Conservation (phyloP, 2,113 vertebrate species). For the Scytalopus superciliaris region DNA sequence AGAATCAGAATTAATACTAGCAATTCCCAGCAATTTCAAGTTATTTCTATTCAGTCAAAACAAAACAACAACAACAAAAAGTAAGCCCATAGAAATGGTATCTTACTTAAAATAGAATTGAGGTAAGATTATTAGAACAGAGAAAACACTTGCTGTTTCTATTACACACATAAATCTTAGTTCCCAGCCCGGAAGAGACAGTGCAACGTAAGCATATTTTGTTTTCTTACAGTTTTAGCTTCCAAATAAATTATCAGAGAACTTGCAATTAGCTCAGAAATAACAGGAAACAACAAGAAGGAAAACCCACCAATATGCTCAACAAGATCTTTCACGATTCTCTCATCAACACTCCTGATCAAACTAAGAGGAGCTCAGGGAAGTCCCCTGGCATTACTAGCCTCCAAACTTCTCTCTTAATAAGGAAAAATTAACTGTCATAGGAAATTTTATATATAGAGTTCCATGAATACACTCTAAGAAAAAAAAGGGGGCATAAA, state of each 20-base stretch:
- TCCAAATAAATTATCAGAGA: slow-evolving; percentile 37
- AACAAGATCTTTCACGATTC: background rate
- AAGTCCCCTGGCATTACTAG: background rate
- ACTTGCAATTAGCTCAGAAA: slow-evolving; percentile 45
- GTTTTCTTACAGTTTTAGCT: slow-evolving; percentile 3
- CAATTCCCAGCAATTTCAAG: background rate
- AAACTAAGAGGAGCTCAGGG: background rate
- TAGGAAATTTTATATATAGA: background rate
- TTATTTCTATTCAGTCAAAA: background rate
- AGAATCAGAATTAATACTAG: background rate
- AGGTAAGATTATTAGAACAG: background rate
- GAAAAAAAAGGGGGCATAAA: background rate
- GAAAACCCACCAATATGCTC: background rate
- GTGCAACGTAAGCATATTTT: slow-evolving; percentile 14
- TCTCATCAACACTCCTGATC: background rate
- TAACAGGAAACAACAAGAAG: background rate
- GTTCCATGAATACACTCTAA: background rate
- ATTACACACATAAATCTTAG: slow-evolving; percentile 50
- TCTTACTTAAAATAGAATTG: background rate
- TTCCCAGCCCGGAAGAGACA: background rate
- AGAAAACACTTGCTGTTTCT: slow-evolving; percentile 6
- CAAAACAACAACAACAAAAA: background rate
- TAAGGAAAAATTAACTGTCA: background rate
- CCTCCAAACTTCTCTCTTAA: background rate
- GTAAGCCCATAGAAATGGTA: background rate